These are phyloP conservation scores for Drosophila eugracilis DNA, from an alignment of 1,140 invertebrate genomes.

Conservation along the genomic window DNA sequence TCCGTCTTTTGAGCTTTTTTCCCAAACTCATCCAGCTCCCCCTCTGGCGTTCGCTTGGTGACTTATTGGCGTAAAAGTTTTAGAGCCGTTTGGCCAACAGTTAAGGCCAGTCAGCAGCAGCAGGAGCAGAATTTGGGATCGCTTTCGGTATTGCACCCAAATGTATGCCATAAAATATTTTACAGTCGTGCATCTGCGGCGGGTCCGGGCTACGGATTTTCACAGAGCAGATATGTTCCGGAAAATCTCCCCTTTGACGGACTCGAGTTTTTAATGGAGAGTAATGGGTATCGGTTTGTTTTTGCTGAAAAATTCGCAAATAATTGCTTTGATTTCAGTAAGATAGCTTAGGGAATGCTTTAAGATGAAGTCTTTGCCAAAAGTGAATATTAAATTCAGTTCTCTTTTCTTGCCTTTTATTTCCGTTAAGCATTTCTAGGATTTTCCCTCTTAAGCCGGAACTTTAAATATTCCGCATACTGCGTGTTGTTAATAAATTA, in stretches of 20 bases:
- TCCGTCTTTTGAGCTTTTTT: conserved; percentile 46
- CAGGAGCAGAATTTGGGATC: conserved; percentile 22
- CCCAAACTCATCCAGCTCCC: conserved; percentile 19
- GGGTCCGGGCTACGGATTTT: conserved; percentile 35
- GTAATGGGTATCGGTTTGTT: conserved; percentile 1
- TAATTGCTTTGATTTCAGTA: too few relatives aligned
- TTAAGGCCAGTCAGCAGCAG: conserved; percentile 16
- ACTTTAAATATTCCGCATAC: conserved; percentile 58
- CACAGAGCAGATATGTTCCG: conserved; percentile 4
- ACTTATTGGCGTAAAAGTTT: conserved; percentile 64
- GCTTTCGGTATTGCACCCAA: conserved; percentile 43
- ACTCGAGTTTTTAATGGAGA: conserved; percentile 4
- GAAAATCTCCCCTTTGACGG: neutral
- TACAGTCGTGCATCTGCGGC: conserved; percentile 33
- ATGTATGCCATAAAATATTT: conserved; percentile 60
- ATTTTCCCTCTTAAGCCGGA: neutral
- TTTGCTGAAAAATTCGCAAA: neutral
- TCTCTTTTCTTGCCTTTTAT: too few relatives aligned
- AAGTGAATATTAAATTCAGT: too few relatives aligned
- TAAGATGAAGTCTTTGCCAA: too few relatives aligned
- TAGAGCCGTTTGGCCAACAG: conserved; percentile 15
- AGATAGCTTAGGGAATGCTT: neutral
- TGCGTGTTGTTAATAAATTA: conserved; percentile 64
- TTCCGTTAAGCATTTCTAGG: too few relatives aligned
- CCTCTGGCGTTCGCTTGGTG: conserved; percentile 33